Base-by-base conservation (phyloP, 2,888 invertebrate species). In the Phanerotoma sp. region DNA sequence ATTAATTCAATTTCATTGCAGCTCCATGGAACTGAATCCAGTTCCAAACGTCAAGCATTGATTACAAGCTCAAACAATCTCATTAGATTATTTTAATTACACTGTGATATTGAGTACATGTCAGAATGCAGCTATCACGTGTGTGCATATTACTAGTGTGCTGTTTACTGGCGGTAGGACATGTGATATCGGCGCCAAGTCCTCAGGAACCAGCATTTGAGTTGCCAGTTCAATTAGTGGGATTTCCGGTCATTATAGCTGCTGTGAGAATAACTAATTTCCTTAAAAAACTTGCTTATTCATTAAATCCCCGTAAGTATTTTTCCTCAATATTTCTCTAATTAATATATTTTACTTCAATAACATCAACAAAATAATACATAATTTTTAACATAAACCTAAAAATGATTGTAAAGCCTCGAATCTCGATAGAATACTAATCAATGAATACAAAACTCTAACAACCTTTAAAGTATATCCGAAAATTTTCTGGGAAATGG, bases 191-290 rank as follows among this genome's bases (percentile, higher is more conserved):
- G 13, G 68, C 69, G 11, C 75, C 77, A 30, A 69, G 65, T 54
- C 72, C 76, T 3, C 73, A 79, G 37, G 83, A 84, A 65, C 82
- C 84, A 11, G 69, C 82, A 1, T 87, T 91, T 69, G 88, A 91
- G 69, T 75, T 92, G 51, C 92, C 92, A 10, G 90, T 92, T n/a
- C 91, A 92, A 71, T 79, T 92, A 52, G 82, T 92, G 33, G 92
- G 92, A 21, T 92, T 92, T 70, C 92, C 92, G 1, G 85, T 91
- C 57, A 92, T 92, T 64, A 86, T 91, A 47, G 77, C 89, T 6
- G 88, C 88, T 22, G 91, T 92, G 10, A 81, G 87, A 63, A 77
- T 91, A 50, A 85, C 89, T 1, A 91, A 91, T 78, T 92, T 92
- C 72, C 84, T 91, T 59, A 91, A 90, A 79, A 91, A 91, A 74